Percentiles rank a stretch among this genome's conserved stretches.
These are phyloP conservation scores for Drosophila fungiperda DNA, from an alignment of 2,888 invertebrate species.

Conservation along the genomic window DNA sequence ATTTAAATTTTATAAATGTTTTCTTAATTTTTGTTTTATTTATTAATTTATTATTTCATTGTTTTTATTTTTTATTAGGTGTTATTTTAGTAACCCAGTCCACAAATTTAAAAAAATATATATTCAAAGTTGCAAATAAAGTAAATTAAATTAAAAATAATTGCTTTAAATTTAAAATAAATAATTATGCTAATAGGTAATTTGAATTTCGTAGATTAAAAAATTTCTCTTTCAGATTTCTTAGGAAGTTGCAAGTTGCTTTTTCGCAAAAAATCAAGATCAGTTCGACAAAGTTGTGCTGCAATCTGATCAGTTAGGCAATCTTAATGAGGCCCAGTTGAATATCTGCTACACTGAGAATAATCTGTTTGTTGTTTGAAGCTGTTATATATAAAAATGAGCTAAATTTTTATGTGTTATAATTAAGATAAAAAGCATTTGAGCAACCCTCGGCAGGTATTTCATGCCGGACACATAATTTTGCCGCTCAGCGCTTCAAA, in stretches of 20 bases:
- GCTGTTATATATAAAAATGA: rapidly evolving
- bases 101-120: not conserved
- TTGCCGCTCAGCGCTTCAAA: constrained; percentile 57
- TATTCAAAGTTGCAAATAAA: not conserved
- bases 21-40: not conserved
- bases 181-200: not conserved
- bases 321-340: not conserved
- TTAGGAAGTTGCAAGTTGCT: not conserved
- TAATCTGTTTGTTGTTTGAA: not conserved
- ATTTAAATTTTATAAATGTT: too few species aligned
- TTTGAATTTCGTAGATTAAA: not conserved
- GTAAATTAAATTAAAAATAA: not conserved
- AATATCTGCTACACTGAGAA: not conserved
- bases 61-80: not conserved
- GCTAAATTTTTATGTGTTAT: not conserved
- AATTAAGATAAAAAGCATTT: not conserved
- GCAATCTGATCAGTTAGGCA: too few species aligned
- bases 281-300: not conserved
- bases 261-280: not conserved
- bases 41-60: not conserved
- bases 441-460: constrained; percentile 61
- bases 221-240: not conserved
- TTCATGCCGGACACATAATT: constrained; percentile 63
- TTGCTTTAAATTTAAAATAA: not conserved
- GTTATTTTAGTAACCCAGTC: not conserved